Conservation (phyloP, 2,797 vertebrate genomes). For the Rhinogobio ventralis region DNA sequence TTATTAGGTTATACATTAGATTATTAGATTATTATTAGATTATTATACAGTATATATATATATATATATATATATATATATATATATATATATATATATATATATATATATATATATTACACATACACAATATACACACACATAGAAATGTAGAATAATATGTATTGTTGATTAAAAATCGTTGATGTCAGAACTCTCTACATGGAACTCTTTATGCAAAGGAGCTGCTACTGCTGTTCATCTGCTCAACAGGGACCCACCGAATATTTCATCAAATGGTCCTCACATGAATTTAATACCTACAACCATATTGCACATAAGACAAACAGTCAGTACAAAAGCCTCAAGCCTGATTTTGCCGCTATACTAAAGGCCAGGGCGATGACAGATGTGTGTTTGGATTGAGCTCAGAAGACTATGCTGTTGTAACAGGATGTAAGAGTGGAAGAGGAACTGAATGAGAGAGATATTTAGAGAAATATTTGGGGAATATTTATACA, state of each 20-base stretch:
- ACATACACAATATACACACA: too few species aligned
- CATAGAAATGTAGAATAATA: not conserved
- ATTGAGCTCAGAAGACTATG: slow-evolving; percentile 13
- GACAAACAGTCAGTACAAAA: slow-evolving; percentile 4
- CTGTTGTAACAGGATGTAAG: not conserved
- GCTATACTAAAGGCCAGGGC: not conserved
- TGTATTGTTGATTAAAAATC: not conserved
- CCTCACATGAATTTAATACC: slow-evolving; percentile 16
- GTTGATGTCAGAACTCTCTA: not conserved
- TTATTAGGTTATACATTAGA: too few species aligned
- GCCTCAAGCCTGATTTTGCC: slow-evolving; percentile 21
- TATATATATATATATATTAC: too few species aligned
- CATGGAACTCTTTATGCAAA: slow-evolving; percentile 13
- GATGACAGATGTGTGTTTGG: slow-evolving; percentile 19
- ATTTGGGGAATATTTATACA: slow-evolving; percentile 9
- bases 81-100: too few species aligned
- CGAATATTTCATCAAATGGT: slow-evolving; percentile 20
- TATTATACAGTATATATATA: too few species aligned
- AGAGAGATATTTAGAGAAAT: slow-evolving; percentile 9
- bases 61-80: too few species aligned
- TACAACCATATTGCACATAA: slow-evolving; percentile 18
- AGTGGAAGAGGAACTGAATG: not conserved
- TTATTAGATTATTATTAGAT: too few species aligned
- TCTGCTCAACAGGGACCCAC: not conserved
- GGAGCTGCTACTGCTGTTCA: not conserved